Percentiles rank a stretch among this genome's conserved stretches.
These are phyloP conservation scores for Ascidia mentula DNA, from an alignment of 23 tunicate genomes.

Conservation along the genomic window DNA sequence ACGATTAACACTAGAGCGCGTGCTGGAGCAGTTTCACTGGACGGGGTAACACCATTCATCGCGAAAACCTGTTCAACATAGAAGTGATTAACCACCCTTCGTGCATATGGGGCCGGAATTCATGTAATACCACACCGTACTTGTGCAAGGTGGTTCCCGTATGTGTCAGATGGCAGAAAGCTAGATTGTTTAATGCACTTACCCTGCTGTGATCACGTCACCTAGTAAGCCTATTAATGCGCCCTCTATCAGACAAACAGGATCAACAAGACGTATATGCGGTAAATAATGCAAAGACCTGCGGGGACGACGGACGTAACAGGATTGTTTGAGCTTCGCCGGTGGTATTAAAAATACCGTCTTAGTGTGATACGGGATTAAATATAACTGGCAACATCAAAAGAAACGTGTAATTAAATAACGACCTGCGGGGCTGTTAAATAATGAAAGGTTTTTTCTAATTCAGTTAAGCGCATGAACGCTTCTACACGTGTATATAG, in stretches of 20 bases:
- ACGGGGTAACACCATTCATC: conserved; percentile 46
- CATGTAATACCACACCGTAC: too few relatives aligned
- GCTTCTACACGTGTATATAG: too few relatives aligned
- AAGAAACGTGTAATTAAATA: too few relatives aligned
- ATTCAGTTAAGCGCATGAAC: too few relatives aligned
- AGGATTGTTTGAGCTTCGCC: too few relatives aligned
- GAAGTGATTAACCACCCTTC: background rate
- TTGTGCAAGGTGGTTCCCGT: background rate
- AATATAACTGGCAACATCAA: too few relatives aligned
- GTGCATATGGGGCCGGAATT: too few relatives aligned
- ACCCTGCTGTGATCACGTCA: background rate
- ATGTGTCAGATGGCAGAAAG: conserved; percentile 6
- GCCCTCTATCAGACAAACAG: conserved; percentile 10
- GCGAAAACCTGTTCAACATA: conserved; percentile 27
- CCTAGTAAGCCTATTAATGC: conserved; percentile 4
- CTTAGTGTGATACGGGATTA: too few relatives aligned
- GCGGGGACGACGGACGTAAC: too few relatives aligned
- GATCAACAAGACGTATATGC: background rate
- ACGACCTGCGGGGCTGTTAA: too few relatives aligned
- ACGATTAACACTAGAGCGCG: conserved; percentile 18
- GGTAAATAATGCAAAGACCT: background rate
- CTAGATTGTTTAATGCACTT: conserved; percentile 7
- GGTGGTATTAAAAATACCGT: too few relatives aligned
- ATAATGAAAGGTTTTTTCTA: too few relatives aligned
- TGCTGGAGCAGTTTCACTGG: conserved; percentile 24